These are phyloP conservation scores for Physella acuta DNA, from an alignment of 1,140 invertebrate genomes.

Conservation along the genomic window DNA sequence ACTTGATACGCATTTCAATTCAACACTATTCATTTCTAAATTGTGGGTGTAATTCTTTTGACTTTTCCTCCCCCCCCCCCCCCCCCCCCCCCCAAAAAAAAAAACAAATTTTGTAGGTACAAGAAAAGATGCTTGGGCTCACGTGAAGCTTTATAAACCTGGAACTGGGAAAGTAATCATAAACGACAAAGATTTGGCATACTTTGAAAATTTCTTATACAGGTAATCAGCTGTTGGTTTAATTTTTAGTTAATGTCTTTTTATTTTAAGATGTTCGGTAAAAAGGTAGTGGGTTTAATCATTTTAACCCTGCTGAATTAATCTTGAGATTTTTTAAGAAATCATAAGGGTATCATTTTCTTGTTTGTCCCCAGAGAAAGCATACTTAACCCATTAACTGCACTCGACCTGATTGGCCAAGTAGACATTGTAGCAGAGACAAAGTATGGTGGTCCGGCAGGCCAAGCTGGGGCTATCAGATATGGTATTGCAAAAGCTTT, in stretches of 20 bases:
- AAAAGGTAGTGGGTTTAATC: too few species aligned
- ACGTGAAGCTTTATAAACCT: conserved; percentile 71
- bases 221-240: conserved; percentile 65
- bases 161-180: conserved; percentile 82
- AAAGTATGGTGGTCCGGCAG: conserved; percentile 69
- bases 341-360: too few species aligned
- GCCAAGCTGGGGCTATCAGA: conserved; percentile 81
- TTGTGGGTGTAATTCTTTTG: too few species aligned
- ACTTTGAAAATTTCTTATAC: conserved; percentile 68
- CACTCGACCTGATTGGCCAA: conserved; percentile 73
- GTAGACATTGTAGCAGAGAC: conserved; percentile 83
- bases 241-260: too few species aligned
- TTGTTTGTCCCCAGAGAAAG: conserved; percentile 60
- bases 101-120: too few species aligned
- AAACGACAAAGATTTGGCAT: conserved; percentile 73
- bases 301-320: too few species aligned
- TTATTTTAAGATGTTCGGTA: too few species aligned
- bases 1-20: too few species aligned
- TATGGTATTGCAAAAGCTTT: conserved; percentile 79
- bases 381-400: conserved; percentile 83
- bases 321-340: too few species aligned
- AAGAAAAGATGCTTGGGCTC: conserved; percentile 70
- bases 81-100: too few species aligned
- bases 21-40: too few species aligned
- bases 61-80: too few species aligned